Base-by-base conservation (phyloP, 2,888 invertebrate genomes). In the Drosophila sordidula region DNA sequence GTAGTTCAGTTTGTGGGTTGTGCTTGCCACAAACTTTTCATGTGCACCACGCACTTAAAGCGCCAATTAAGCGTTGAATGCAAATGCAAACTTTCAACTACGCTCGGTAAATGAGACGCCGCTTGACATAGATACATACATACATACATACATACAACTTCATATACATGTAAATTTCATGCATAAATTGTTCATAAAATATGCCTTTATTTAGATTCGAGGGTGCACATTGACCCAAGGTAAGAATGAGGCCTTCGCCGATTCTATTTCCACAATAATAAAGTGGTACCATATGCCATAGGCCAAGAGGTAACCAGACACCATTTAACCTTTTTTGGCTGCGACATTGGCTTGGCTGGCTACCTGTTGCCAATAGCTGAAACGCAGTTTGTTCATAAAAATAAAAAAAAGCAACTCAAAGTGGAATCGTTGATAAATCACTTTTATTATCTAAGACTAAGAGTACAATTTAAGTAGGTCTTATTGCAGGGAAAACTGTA, bases 381-480 rank as follows among this genome's bases (percentile, higher is more conserved):
- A 63, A 57, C 59, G 68, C 50, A 64, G 45, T 58, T 51, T 26
- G 61, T n/a, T 3, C 38, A 38, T 59, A 52, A 54, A 59, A 70
- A 38, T n/a, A 32, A n/a, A 1, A 25, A 8, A 34, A 14, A 50
- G 16, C 29, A n/a, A 18, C 22, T 44, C 29, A 26, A 49, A 56
- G 46, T 58, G 57, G 58, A 56, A 69, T 44, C 57, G 58, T 73
- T 62, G 63, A 63, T 71, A 75, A 67, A 55, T 51, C n/a, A 59
- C 44, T 47, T 87, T 82, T 82, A 75, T 75, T 75, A 63, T 57
- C 67, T 70, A 61, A 78, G 65, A 67, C 67, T 56, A 64, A 63
- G 57, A 64, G 85, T 70, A 70, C 50, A 57, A 55, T 68, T 70
- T 65, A 75, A 22, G 42, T 44, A 32, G 66, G 65, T 45, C 32